Evolutionary conservation across 2,888 invertebrate genomes (phyloP), one percentile per base, ranked within the genome.

Genomic region (Pecten maximus): DNA sequence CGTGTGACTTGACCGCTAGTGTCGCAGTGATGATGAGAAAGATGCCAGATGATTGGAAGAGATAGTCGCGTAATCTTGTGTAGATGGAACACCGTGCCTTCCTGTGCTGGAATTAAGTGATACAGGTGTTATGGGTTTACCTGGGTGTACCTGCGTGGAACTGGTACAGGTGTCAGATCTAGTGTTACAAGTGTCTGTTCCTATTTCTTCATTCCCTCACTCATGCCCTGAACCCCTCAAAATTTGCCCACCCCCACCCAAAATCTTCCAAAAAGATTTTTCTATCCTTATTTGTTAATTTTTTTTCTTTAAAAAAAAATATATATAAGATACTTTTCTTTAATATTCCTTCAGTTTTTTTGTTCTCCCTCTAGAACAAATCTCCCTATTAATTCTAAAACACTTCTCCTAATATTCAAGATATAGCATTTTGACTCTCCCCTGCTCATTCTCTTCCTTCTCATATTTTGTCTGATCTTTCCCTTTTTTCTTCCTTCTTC

Each of bases 1-100:
- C 28, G 28, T 28, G 74, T 74, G 74, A 74, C 74, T 74, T 74
- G 74, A 74, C 74, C 74, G 74, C 23, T 35, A 74, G 74, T 74
- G 74, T 23, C 74, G 6, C 28, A 1, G 74, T 28, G 74, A 74
- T 74, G 74, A 74, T 74, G 74, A 74, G 74, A 74, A 74, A 28
- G 74, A 74, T 74, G 74, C 35, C 74, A 74, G 74, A 74, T 74
- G 74, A 74, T 74, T 74, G 8, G 28, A 19, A 35, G 28, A 74
- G 74, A 74, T 74, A 74, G 74, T 23, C 28, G 10, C 12, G 74
- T 74, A 74, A 74, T 74, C 74, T 74, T 10, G 74, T 74, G 35
- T 74, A 74, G 74, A 1, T 23, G 12, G 74, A 35, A 74, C 74
- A 74, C 35, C 28, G 12, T 2, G 23, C 35, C 74, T 74, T 74